Evolutionary conservation across 2,888 invertebrate genomes (phyloP).

Genomic region (Hydrotaea diabolus): DNA sequence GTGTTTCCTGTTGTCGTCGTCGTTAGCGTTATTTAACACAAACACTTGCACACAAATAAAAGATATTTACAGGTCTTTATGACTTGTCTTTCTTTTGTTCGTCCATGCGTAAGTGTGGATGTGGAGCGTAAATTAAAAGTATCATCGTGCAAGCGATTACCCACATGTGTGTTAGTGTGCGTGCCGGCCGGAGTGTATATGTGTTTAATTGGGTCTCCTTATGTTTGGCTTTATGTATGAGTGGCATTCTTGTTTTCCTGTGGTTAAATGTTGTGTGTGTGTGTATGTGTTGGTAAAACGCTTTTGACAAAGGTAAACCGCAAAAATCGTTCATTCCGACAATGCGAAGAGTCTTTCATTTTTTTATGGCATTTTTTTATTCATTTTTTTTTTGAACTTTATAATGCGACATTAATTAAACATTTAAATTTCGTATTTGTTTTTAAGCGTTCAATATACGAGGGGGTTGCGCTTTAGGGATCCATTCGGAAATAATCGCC

Average conservation of each 20-base stretch:
- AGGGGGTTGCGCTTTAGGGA: too few species aligned
- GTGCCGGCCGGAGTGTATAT: not conserved
- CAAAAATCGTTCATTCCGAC: not conserved
- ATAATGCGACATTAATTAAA: constrained; percentile 43
- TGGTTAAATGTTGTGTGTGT: too few species aligned
- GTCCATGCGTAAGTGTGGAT: not conserved
- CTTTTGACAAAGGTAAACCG: constrained; percentile 11
- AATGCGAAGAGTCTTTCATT: not conserved
- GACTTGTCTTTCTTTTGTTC: not conserved
- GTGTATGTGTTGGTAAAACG: not conserved
- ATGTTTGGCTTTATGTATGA: not conserved
- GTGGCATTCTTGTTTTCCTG: too few species aligned
- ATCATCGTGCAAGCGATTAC: not conserved
- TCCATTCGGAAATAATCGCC: too few species aligned
- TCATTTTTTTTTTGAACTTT: not conserved
- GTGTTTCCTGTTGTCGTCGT: too few species aligned
- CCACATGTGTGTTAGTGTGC: not conserved
- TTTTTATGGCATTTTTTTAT: too few species aligned
- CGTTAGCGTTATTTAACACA: not conserved
- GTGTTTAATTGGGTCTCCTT: not conserved
- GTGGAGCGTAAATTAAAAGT: not conserved
- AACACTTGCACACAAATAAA: not conserved
- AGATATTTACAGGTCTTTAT: not conserved
- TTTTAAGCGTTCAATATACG: constrained; percentile 40
- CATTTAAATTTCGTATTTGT: constrained; percentile 22